A percentile compares a stretch with the other conserved stretches of the same genome.
Conservation (phyloP, 2,113 vertebrate species). For the Garra rufa region DNA sequence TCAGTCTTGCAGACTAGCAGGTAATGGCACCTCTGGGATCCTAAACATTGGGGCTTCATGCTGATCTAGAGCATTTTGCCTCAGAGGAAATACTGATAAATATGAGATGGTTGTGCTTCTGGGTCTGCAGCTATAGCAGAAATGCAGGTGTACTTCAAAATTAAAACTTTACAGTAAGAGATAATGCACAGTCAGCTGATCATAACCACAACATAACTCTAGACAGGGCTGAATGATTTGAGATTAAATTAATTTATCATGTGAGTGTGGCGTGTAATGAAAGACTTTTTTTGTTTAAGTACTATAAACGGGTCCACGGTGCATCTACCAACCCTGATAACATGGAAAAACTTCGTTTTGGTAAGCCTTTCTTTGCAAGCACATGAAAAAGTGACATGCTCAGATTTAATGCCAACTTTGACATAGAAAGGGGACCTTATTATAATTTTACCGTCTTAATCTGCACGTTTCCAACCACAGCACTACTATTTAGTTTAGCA, state of each 20-base stretch:
- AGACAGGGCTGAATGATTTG: background rate
- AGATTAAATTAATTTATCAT: background rate
- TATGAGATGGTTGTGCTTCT: background rate
- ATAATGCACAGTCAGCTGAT: background rate
- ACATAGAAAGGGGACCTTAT: no score
- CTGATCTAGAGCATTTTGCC: conserved; percentile 43
- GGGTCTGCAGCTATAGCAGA: background rate
- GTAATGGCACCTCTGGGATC: conserved; percentile 33
- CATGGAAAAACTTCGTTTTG: no score
- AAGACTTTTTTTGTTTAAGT: no score
- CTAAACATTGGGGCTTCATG: conserved; percentile 2
- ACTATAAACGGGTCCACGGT: no score
- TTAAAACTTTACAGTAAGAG: background rate
- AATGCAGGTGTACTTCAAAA: conserved; percentile 1
- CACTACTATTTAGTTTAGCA: no score
- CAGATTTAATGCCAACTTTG: no score
- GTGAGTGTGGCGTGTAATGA: background rate
- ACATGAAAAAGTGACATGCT: no score
- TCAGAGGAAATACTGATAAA: conserved; percentile 7
- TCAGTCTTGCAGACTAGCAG: conserved; percentile 17
- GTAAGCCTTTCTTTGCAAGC: no score
- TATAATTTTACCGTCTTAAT: no score
- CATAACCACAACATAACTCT: background rate
- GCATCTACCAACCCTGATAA: no score
- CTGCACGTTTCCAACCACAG: no score